Percentiles rank a stretch among this genome's conserved stretches.
Conservation (phyloP, 2,113 vertebrate species). For the Scalopus aquaticus region DNA sequence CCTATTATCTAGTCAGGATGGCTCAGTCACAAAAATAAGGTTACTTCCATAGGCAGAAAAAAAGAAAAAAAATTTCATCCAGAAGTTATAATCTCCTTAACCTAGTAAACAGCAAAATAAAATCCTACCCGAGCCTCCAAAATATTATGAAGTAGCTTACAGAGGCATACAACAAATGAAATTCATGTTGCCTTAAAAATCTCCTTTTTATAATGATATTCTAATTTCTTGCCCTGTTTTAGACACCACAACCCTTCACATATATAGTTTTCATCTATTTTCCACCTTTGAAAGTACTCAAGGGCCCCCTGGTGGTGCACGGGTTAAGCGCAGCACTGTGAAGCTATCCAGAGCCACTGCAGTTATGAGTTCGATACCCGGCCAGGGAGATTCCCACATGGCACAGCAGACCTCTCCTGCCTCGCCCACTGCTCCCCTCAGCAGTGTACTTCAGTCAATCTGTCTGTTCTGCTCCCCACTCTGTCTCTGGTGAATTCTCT, state of each 20-base stretch:
- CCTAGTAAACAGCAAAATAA: background rate
- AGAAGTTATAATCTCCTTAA: background rate
- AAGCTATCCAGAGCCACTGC: too few relatives aligned
- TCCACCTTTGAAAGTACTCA: background rate
- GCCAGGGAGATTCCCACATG: too few relatives aligned
- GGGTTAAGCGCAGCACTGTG: too few relatives aligned
- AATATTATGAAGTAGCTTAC: slow-evolving; percentile 2
- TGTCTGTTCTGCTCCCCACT: too few relatives aligned
- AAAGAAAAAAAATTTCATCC: background rate
- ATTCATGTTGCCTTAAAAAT: background rate
- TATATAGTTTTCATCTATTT: background rate
- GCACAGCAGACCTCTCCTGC: too few relatives aligned
- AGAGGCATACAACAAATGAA: background rate
- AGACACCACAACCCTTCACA: background rate
- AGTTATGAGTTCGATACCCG: too few relatives aligned
- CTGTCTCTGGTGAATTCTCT: too few relatives aligned
- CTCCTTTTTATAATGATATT: background rate
- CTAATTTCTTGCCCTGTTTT: background rate
- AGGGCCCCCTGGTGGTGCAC: too few relatives aligned
- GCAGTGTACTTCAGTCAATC: too few relatives aligned
- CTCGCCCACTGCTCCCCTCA: too few relatives aligned
- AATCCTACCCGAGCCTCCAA: background rate
- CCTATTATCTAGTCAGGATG: background rate
- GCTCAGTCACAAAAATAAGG: too few relatives aligned
- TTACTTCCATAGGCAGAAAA: background rate